phyloP scores from a whole-genome alignment of 1,140 invertebrate genomes.

The Drosophila ficusphila region DNA sequence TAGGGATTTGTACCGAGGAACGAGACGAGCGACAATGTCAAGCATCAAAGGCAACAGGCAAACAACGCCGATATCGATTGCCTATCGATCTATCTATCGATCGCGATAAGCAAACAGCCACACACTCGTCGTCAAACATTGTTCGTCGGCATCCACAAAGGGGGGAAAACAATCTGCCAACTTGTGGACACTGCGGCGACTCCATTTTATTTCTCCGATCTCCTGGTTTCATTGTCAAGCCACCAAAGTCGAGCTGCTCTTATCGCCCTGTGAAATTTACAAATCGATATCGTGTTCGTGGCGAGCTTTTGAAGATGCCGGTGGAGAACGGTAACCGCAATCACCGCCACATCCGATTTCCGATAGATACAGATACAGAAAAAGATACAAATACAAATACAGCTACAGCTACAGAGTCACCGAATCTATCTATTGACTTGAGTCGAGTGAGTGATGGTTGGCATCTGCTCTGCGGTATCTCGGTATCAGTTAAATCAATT shows the following conservation, averaged over 20 bases:
- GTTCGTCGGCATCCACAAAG: slow-evolving; percentile 65
- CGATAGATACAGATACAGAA: slow-evolving; percentile 37
- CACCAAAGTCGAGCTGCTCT: slow-evolving; percentile 51
- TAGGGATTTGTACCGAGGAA: slow-evolving; percentile 68
- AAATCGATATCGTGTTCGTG: slow-evolving; percentile 53
- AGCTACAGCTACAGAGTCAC: slow-evolving; percentile 31
- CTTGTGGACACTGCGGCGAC: slow-evolving; percentile 40
- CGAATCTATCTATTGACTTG: slow-evolving; percentile 80
- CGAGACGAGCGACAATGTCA: slow-evolving; percentile 34
- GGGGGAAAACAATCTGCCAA: slow-evolving; percentile 24
- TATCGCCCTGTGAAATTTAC: slow-evolving; percentile 51
- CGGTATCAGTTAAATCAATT: slow-evolving; percentile 82
- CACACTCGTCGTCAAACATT: slow-evolving; percentile 54
- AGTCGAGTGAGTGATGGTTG: slow-evolving; percentile 17
- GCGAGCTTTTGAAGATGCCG: slow-evolving; percentile 51
- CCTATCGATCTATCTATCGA: slow-evolving; percentile 48
- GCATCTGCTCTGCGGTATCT: slow-evolving; percentile 24
- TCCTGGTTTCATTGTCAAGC: slow-evolving; percentile 70
- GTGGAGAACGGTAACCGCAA: slow-evolving; percentile 35
- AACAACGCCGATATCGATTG: slow-evolving; percentile 40
- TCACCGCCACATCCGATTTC: slow-evolving; percentile 70
- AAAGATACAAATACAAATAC: slow-evolving; percentile 32
- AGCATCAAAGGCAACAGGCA: slow-evolving; percentile 45
- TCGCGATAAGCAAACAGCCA: slow-evolving; percentile 61
- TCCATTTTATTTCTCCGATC: slow-evolving; percentile 48